Conservation (phyloP, 1,140 invertebrate genomes). For the Cotesia glomerata region DNA sequence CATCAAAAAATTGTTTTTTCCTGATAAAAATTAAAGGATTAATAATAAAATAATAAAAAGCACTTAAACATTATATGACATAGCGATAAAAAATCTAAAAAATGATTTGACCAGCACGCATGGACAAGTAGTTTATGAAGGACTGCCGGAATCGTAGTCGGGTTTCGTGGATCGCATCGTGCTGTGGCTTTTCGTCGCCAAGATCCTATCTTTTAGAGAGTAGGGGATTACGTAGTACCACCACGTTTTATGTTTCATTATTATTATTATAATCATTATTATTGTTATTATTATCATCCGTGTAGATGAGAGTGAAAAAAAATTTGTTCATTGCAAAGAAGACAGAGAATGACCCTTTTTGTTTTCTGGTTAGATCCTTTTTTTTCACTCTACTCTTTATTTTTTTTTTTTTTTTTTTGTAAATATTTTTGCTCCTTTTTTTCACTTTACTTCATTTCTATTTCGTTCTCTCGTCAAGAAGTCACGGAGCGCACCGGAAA, state of each 20-base stretch:
- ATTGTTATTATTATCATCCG: conserved; percentile 21
- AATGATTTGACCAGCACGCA: neutral
- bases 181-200: conserved; percentile 27
- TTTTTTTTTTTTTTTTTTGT: neutral
- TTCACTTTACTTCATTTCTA: conserved; percentile 16
- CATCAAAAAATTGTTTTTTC: neutral
- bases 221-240: conserved; percentile 40
- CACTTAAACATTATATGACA: neutral
- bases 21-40: neutral
- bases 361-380: conserved; percentile 1
- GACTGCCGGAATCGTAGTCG: conserved; percentile 1
- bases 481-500: conserved; percentile 40
- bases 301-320: conserved; percentile 21
- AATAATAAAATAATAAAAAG: neutral
- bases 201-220: conserved; percentile 39
- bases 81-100: neutral
- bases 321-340: conserved; percentile 3
- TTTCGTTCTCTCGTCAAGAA: conserved; percentile 24
- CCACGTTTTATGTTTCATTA: conserved; percentile 37
- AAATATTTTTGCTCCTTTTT: neutral
- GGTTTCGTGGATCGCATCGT: conserved; percentile 18
- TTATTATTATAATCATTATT: conserved; percentile 15
- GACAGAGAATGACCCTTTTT: neutral
- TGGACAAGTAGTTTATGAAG: conserved; percentile 18
- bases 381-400: neutral